Base-by-base conservation (phyloP, 92 coral and sea anemone species). In the Montipora capitata region DNA sequence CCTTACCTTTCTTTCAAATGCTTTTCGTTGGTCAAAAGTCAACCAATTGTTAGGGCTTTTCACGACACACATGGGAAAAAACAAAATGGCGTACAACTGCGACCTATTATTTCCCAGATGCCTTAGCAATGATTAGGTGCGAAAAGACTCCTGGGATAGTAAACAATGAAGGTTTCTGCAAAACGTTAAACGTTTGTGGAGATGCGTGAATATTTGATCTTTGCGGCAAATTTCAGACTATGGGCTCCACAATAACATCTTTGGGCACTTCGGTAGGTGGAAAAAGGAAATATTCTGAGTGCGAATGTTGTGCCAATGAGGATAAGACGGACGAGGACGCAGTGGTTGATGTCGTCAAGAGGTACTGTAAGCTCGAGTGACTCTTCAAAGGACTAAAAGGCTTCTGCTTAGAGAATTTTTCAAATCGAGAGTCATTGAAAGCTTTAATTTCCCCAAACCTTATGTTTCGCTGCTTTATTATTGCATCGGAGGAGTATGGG, bases 341-440 rank as follows among this genome's bases (percentile, higher is more conserved):
- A 18, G 95, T 92, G 11, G 91, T 92, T 14, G 95, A 92, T 79
- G 87, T 92, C 13, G 93, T 88, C 35, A 92, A 88, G 80, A 88
- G 93, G 95, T 92, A 27, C 35, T 27, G 35, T 27, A 27, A 27
- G 35, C 35, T 27, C 35, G 35, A 27, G 35, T 27, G 35, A 27
- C 35, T 27, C 35, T 27, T 27, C 35, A 27, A 27, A 27, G 35
- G 35, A 27, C 35, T 27, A 27, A 27, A 27, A 27, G 35, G 35
- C 35, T 27, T 27, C 35, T 27, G 35, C 35, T 27, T 27, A 0
- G 35, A 27, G 35, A 27, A 27, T 27, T 27, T 27, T 27, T 27
- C 35, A 27, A 27, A 27, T 27, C 35, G 35, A 27, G 35, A 27
- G 35, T 27, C 35, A 27, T 27, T 27, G 35, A 27, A 27, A 27